Evolutionary conservation across 2,888 invertebrate genomes (phyloP).

Genomic region (Dendrolimus pini): DNA sequence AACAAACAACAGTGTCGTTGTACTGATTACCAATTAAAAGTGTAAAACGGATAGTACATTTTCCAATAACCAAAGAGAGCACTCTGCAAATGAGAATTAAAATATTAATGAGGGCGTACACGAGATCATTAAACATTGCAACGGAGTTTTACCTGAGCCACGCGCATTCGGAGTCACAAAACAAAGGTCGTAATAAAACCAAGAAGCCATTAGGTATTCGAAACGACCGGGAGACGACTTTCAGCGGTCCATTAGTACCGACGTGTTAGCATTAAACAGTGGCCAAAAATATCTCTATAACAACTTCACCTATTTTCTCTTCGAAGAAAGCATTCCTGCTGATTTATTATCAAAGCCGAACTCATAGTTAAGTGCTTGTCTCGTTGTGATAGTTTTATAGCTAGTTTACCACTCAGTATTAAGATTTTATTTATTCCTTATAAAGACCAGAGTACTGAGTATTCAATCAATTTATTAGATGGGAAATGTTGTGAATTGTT

Average conservation of each 20-base stretch:
- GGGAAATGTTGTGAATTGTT: no score
- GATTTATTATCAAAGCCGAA: no score
- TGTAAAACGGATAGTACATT: background rate
- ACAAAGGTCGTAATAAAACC: constrained; percentile 44
- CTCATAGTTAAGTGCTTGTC: no score
- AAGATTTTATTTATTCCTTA: no score
- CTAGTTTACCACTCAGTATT: no score
- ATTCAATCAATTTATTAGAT: no score
- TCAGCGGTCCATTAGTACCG: constrained; percentile 30
- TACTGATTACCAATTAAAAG: no score
- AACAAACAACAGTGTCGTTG: no score
- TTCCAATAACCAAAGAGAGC: background rate
- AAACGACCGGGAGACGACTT: constrained; percentile 33
- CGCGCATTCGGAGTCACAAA: constrained; percentile 23
- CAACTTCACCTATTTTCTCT: background rate
- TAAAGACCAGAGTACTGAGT: no score
- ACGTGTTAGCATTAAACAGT: constrained; percentile 21
- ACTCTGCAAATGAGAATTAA: background rate
- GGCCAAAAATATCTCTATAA: constrained; percentile 5
- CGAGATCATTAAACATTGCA: constrained; percentile 40
- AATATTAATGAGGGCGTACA: constrained; percentile 16
- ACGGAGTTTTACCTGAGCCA: constrained; percentile 26
- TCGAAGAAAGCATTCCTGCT: background rate
- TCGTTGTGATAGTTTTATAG: no score
- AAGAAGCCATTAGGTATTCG: constrained; percentile 36